Evolutionary conservation across 2,113 vertebrate genomes (phyloP), one percentile per base, ranked within the genome.

Genomic region (Oncorhynchus mykiss): DNA sequence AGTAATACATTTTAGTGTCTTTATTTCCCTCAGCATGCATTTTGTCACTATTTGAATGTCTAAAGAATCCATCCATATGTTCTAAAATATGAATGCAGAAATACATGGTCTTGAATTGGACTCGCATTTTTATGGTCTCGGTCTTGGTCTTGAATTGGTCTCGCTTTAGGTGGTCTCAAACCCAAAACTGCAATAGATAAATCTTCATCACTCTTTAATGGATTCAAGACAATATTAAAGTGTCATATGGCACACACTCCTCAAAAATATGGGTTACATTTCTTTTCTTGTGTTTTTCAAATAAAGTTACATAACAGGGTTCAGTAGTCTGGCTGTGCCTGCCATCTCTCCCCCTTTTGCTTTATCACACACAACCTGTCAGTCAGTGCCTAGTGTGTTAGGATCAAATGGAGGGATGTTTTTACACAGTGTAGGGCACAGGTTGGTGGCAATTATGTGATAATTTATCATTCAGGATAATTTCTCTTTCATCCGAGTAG

Each of bases 311-410:
- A 27, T 88, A 88, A 62, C 68, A 67, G 69, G 67, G 82, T 82
- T 57, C 65, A 22, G 14, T 29, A 22, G 12, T 22, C 5, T 4
- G 8, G 51, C 82, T 82, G 82, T 39, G 6, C 66, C 65, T 20
- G 1, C 45, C 74, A 66, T 82, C 78, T 84, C 73, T 77, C 78
- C 81, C 54, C n/a, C 2, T n/a, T 20, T 14, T 7, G 18, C 82
- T 83, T 88, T 87, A 88, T 90, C 88, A 88, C 87, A 84, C 85
- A 74, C 73, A 67, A 78, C 74, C 80, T 86, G 86, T 84, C 87
- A 57, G 71, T 64, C 8, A 11, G 60, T 66, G 22, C 78, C 18
- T 77, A 80, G 71, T 84, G 82, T 88, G 73, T 78, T 74, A 66
- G 73, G 84, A 87, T 86, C 81, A 84, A 90, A 86, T 62, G 76